These are phyloP conservation scores for Macrocentrus cingulum DNA, from an alignment of 1,140 invertebrate species.

Conservation along the genomic window DNA sequence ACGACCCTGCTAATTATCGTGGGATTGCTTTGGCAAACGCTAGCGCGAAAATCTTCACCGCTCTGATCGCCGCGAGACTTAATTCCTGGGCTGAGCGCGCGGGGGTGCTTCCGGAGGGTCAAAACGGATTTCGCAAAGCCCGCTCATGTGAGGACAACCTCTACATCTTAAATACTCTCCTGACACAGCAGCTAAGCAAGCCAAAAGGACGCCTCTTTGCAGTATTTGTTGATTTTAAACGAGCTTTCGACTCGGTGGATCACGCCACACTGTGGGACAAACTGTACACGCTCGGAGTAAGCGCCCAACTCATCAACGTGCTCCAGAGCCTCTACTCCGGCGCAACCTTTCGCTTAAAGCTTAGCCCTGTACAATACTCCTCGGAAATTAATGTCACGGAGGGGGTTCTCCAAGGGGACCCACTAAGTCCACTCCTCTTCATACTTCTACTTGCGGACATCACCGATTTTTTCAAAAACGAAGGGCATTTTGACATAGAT, in stretches of 20 bases:
- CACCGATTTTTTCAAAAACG: constrained; percentile 13
- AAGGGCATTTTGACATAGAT: constrained; percentile 10
- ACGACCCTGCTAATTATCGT: constrained; percentile 29
- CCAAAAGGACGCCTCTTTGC: constrained; percentile 16
- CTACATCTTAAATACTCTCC: constrained; percentile 14
- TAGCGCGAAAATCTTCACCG: constrained; percentile 29
- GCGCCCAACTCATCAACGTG: constrained; percentile 25
- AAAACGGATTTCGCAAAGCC: too few relatives aligned
- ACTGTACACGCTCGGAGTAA: constrained; percentile 15
- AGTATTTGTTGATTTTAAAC: constrained; percentile 24
- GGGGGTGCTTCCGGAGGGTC: constrained; percentile 18
- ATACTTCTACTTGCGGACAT: constrained; percentile 29
- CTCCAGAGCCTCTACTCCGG: constrained; percentile 27
- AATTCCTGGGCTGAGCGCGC: constrained; percentile 6
- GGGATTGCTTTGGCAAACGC: constrained; percentile 32
- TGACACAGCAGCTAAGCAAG: constrained; percentile 16
- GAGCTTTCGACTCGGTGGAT: constrained; percentile 27
- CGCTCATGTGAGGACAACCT: constrained; percentile 30
- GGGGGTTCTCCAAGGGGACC: constrained; percentile 34
- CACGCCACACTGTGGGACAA: constrained; percentile 29
- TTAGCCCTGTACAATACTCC: neutral
- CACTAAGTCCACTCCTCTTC: constrained; percentile 28
- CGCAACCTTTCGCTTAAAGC: constrained; percentile 8
- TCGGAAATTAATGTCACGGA: constrained; percentile 26
- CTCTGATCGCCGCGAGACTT: constrained; percentile 21